Base-by-base conservation (phyloP, 2,113 vertebrate genomes). In the Pseudonaja textilis region DNA sequence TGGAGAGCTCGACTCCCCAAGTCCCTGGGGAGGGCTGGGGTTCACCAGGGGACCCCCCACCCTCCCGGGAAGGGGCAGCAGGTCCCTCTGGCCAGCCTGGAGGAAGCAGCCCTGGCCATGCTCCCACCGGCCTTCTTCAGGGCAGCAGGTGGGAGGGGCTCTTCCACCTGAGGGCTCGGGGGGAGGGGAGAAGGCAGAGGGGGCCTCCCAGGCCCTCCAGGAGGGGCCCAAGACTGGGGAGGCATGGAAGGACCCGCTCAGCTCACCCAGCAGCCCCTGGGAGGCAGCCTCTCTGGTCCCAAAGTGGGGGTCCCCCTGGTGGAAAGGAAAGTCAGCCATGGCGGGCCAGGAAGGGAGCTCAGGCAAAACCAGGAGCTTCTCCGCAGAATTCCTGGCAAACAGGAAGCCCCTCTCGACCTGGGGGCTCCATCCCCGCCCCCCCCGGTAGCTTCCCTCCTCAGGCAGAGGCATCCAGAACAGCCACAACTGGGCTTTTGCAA, bases 241-340 rank as follows among this genome's bases (percentile, higher is more conserved):
- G n/a, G 74, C 2, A 0, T 34, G 69, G n/a, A 74, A 34, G 6
- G n/a, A 20, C 5, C 16, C 0, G 0, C 1, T 74, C n/a, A 74
- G 69, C 74, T 81, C 42, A 81, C 74, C 74, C 34, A 81, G 18
- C 34, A 81, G 74, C 34, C 74, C 74, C 3, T 81, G 74, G 18
- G 34, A 22, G 18, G 74, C 18, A 18, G 74, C 74, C 6, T 81
- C 34, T 81, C 34, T 81, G 74, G 34, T 81, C 34, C 74, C 74
- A 22, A 42, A 9, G 3, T 81, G 34, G 34, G 74, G 74, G 1
- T 81, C 74, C 34, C 6, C 74, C 74, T 81, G 74, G 18, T 81
- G 16, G 74, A 9, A 42, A 42, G 18, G 22, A 42, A 42, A 42
- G 74, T 39, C 74, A 81, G 74, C 39, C 22, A 81, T 0, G 61